A percentile compares a stretch with the other conserved stretches of the same genome.
phyloP scores from a whole-genome alignment of 2,888 invertebrate genomes.

The Sminthurinus aureus region DNA sequence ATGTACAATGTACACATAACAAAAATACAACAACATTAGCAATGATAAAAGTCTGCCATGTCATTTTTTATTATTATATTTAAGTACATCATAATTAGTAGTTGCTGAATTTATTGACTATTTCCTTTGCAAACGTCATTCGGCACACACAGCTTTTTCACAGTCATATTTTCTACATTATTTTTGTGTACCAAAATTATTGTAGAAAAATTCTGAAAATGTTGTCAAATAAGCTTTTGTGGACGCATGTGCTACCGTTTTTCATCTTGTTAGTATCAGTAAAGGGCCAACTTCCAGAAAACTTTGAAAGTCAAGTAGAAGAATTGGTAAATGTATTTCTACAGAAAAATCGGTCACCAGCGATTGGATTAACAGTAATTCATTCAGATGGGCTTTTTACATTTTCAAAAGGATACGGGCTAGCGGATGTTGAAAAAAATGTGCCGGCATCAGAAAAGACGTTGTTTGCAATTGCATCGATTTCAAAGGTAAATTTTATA shows the following conservation, averaged over 20 bases:
- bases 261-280: background rate
- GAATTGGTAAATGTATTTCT: constrained; percentile 27
- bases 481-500: constrained; percentile 44
- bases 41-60: no score
- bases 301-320: constrained; percentile 12
- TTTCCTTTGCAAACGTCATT: no score
- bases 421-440: constrained; percentile 38
- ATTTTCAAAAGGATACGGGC: constrained; percentile 44
- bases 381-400: constrained; percentile 29
- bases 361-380: constrained; percentile 41
- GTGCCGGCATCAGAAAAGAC: constrained; percentile 38
- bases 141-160: no score
- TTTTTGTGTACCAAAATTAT: background rate
- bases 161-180: background rate
- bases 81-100: no score
- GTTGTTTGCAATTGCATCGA: constrained; percentile 47
- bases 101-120: no score
- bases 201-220: background rate
- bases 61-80: no score
- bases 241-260: background rate
- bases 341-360: constrained; percentile 26
- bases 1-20: no score
- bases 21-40: no score
- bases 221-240: background rate
- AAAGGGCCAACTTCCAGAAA: background rate